Evolutionary conservation across 92 coral and sea anemone species (phyloP).

Genomic region (Porites cylindrica): DNA sequence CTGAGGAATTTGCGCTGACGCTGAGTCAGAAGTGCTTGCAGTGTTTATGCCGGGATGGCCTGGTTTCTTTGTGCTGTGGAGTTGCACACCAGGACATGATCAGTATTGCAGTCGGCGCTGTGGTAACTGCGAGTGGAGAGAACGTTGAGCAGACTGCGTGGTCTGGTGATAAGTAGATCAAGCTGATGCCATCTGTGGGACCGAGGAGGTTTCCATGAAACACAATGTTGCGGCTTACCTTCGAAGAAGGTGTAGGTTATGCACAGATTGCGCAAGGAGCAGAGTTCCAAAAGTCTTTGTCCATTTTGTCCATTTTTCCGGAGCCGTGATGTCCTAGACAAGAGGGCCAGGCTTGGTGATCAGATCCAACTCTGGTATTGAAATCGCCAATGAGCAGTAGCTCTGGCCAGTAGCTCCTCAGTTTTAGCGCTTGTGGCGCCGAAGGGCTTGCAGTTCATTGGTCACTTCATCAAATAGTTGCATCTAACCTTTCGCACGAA

Average conservation of each 20-base stretch:
- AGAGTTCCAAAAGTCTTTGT: slow-evolving; percentile 23
- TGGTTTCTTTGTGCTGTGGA: neutral
- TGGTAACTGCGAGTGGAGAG: slow-evolving; percentile 31
- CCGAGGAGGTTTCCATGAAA: neutral
- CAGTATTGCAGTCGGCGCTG: slow-evolving; percentile 41
- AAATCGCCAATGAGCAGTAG: no score
- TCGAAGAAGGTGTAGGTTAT: neutral
- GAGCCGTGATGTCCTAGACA: no score
- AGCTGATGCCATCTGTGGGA: neutral
- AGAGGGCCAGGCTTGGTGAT: no score
- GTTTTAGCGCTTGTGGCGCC: no score
- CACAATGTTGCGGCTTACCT: neutral
- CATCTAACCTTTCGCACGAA: no score
- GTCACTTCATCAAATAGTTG: no score
- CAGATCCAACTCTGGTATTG: no score
- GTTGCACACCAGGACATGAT: slow-evolving; percentile 8
- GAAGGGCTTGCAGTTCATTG: no score
- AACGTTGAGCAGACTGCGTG: slow-evolving; percentile 12
- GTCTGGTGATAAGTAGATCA: slow-evolving; percentile 43
- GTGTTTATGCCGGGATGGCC: neutral
- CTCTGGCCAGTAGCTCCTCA: no score
- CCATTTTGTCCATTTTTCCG: no score
- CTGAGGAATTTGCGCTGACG: neutral
- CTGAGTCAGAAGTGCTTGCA: neutral
- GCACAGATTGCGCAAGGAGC: slow-evolving; percentile 35